phyloP scores from a whole-genome alignment of 2,888 invertebrate species.

The Napeogenes inachia region DNA sequence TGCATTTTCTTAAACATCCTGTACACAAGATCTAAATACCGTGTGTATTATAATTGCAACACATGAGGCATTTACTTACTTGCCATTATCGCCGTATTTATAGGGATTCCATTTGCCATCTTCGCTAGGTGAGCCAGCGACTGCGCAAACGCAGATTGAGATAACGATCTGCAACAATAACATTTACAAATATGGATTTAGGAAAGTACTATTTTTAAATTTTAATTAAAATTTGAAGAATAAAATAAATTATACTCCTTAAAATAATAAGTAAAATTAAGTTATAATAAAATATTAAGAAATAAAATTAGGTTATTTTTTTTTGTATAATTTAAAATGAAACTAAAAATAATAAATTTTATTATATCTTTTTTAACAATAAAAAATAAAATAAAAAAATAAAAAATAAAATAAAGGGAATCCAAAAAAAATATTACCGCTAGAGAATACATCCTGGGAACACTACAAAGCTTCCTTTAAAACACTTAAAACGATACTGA shows the following conservation, averaged over 20 bases:
- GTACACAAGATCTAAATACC: slow-evolving; percentile 22
- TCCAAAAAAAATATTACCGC: slow-evolving; percentile 44
- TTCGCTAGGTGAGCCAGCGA: slow-evolving; percentile 47
- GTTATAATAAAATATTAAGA: no score
- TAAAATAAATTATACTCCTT: slow-evolving; percentile 7
- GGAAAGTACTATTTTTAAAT: not conserved
- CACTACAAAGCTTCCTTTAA: slow-evolving; percentile 42
- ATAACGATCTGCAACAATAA: slow-evolving; percentile 51
- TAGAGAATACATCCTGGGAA: slow-evolving; percentile 56
- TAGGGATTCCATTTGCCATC: slow-evolving; percentile 66
- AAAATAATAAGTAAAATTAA: no score
- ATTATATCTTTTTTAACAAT: not conserved
- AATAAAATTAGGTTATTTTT: no score
- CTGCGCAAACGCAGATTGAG: slow-evolving; percentile 58
- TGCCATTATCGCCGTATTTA: slow-evolving; percentile 61
- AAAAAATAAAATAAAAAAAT: slow-evolving; percentile 10
- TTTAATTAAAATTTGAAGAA: no score
- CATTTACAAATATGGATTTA: slow-evolving; percentile 13
- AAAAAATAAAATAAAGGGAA: slow-evolving; percentile 1
- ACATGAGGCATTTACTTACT: slow-evolving; percentile 59
- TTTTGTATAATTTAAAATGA: no score
- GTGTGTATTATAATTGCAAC: no score
- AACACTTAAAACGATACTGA: slow-evolving; percentile 43
- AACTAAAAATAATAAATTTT: no score
- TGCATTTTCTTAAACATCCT: no score